Evolutionary conservation across 2,888 invertebrate genomes (phyloP).

Genomic region (Baronia brevicornis): DNA sequence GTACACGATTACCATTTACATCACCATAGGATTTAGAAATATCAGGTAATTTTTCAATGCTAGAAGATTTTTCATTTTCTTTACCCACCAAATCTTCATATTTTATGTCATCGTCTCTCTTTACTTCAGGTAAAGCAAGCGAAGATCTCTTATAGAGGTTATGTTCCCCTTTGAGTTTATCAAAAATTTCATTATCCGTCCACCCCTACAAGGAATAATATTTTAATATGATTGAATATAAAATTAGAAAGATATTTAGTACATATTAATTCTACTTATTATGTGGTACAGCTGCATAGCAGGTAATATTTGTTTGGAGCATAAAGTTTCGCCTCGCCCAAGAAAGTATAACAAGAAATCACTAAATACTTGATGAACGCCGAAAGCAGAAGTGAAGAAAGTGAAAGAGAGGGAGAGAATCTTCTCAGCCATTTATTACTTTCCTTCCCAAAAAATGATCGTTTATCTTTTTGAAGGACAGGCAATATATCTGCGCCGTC

Average conservation of each 20-base stretch:
- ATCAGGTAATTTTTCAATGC: slow-evolving; percentile 47
- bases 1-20: slow-evolving; percentile 23
- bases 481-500: too few species aligned
- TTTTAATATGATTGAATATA: neutral
- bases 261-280: too few species aligned
- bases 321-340: neutral
- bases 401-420: too few species aligned
- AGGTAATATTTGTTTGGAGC: neutral
- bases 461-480: too few species aligned
- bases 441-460: too few species aligned
- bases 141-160: slow-evolving; percentile 50
- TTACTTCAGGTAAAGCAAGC: slow-evolving; percentile 68
- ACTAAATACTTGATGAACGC: too few species aligned
- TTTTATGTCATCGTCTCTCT: slow-evolving; percentile 57
- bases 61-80: slow-evolving; percentile 38
- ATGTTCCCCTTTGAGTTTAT: slow-evolving; percentile 46
- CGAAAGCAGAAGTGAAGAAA: too few species aligned
- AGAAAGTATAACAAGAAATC: neutral
- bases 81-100: slow-evolving; percentile 30
- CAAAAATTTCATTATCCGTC: slow-evolving; percentile 62
- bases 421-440: too few species aligned
- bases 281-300: too few species aligned
- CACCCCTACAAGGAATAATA: slow-evolving; percentile 46
- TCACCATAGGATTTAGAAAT: too few species aligned
- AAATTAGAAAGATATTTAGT: neutral